phyloP scores from a whole-genome alignment of 2,113 vertebrate genomes.

The Megalops atlanticus region DNA sequence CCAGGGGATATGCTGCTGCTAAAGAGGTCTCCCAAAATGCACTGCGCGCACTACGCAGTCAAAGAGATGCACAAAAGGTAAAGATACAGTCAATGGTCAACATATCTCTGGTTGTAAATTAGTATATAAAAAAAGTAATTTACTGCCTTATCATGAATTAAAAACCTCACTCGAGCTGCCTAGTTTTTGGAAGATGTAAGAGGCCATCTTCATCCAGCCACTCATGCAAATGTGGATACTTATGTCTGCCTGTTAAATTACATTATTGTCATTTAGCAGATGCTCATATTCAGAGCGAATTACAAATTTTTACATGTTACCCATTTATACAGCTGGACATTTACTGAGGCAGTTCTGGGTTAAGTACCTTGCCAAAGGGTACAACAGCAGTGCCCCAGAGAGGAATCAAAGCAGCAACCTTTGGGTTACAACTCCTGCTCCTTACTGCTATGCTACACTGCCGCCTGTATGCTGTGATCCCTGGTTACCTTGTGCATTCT shows the following conservation, averaged over 20 bases:
- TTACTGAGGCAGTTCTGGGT: too few relatives aligned
- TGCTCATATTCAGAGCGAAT: too few relatives aligned
- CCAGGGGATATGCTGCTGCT: conserved; percentile 79
- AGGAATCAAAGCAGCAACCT: too few relatives aligned
- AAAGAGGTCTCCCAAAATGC: conserved; percentile 65
- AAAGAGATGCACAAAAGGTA: conserved; percentile 77
- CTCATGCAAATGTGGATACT: background rate
- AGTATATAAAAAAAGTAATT: background rate
- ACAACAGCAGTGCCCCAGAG: too few relatives aligned
- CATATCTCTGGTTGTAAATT: background rate
- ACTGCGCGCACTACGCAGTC: conserved; percentile 70
- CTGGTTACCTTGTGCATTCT: background rate
- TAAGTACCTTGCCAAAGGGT: too few relatives aligned
- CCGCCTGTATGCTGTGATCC: background rate
- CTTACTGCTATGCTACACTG: background rate
- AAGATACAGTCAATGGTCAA: background rate
- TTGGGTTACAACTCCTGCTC: too few relatives aligned
- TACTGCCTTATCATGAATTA: too few relatives aligned
- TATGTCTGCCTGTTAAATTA: background rate
- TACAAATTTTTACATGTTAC: too few relatives aligned
- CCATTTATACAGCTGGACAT: too few relatives aligned
- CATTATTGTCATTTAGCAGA: too few relatives aligned
- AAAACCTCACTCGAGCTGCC: too few relatives aligned
- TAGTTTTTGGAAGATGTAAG: background rate
- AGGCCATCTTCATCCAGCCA: background rate